These are phyloP conservation scores for Scaptomyza caliginosa DNA, from an alignment of 2,888 invertebrate genomes.

Conservation along the genomic window DNA sequence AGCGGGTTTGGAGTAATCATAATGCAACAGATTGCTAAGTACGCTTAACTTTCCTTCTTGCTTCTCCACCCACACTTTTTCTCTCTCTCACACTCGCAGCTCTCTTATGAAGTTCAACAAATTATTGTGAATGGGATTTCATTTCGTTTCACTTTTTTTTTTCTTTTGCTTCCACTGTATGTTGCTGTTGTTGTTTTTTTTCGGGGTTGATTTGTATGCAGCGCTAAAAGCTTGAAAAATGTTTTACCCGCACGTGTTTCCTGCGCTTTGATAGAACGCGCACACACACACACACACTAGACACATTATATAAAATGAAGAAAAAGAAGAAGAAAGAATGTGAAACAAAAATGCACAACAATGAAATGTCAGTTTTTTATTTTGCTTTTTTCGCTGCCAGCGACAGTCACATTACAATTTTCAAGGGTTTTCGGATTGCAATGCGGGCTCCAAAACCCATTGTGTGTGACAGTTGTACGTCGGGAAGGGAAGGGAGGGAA, in stretches of 20 bases:
- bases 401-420: conserved; percentile 62
- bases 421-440: conserved; percentile 16
- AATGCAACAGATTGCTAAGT: conserved; percentile 73
- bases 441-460: neutral
- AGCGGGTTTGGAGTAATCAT: conserved; percentile 50
- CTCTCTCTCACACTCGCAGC: conserved; percentile 17
- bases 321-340: conserved; percentile 63
- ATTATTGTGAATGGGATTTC: conserved; percentile 72
- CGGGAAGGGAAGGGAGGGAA: too few relatives aligned
- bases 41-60: conserved; percentile 28
- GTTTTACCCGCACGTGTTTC: conserved; percentile 79
- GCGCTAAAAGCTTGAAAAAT: conserved; percentile 79
- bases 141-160: conserved; percentile 1
- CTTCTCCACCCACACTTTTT: neutral
- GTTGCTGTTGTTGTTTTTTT: conserved; percentile 9
- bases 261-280: conserved; percentile 73
- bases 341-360: conserved; percentile 67
- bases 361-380: conserved; percentile 66
- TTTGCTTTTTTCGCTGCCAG: conserved; percentile 36
- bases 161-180: conserved; percentile 1
- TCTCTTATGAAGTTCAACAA: conserved; percentile 75
- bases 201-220: conserved; percentile 78
- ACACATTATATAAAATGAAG: conserved; percentile 69
- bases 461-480: neutral
- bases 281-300: conserved; percentile 39